Percentiles rank a stretch among this genome's conserved stretches.
These are phyloP conservation scores for Casuarius casuarius DNA, from an alignment of 2,113 vertebrate species.

Conservation along the genomic window DNA sequence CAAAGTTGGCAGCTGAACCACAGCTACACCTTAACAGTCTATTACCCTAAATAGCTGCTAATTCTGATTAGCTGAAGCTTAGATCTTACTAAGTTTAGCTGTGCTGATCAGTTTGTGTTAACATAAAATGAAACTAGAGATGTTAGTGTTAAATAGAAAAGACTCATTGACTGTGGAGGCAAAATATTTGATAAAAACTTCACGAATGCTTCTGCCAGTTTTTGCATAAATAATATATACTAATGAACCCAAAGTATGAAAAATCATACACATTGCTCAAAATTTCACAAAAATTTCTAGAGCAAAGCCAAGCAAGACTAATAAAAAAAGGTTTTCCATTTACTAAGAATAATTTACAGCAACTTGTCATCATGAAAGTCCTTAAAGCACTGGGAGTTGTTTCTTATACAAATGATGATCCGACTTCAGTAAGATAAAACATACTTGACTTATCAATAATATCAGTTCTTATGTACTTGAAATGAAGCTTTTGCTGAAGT, in stretches of 20 bases:
- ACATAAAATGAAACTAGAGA: neutral
- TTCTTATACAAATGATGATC: neutral
- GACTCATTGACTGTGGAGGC: neutral
- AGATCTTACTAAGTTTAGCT: neutral
- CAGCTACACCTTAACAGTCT: neutral
- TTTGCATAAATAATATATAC: neutral
- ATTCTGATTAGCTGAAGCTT: neutral
- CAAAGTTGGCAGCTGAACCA: neutral
- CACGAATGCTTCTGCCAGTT: neutral
- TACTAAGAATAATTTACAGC: neutral
- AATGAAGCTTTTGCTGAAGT: slow-evolving; percentile 34
- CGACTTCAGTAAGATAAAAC: neutral
- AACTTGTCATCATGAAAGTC: neutral
- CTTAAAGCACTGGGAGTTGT: neutral
- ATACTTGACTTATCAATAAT: slow-evolving; percentile 44
- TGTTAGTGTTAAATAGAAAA: neutral
- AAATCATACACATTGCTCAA: neutral
- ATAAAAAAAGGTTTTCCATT: neutral
- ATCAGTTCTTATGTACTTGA: slow-evolving; percentile 3
- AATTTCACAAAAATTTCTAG: neutral
- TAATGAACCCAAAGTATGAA: neutral
- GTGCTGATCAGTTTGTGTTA: neutral
- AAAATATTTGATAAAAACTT: neutral
- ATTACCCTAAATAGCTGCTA: neutral
- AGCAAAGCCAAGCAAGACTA: slow-evolving; percentile 8